Evolutionary conservation across 2,113 vertebrate species (phyloP).

Genomic region (Acrocephalus arundinaceus): DNA sequence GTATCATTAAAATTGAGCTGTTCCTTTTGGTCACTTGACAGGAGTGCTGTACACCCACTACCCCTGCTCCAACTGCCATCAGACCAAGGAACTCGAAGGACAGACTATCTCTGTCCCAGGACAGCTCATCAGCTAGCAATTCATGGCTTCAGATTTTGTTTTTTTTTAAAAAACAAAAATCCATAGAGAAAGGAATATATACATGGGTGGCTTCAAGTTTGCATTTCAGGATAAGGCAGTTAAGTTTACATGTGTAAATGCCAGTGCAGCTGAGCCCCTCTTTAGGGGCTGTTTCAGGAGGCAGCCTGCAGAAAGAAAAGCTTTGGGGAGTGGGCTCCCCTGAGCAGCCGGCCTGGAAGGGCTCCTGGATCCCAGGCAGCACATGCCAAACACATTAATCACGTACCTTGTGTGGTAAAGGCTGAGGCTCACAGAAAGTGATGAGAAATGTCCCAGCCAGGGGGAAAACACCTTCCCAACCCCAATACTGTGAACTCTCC

Average conservation of each 20-base stretch:
- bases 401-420: not conserved
- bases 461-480: not conserved
- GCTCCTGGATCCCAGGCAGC: not conserved
- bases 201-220: slow-evolving; percentile 47
- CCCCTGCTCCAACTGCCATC: not conserved
- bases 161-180: not conserved
- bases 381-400: not conserved
- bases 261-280: not conserved
- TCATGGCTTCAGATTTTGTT: not conserved
- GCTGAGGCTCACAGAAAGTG: not conserved
- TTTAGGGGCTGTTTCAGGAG: not conserved
- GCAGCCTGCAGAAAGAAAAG: not conserved
- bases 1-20: not conserved
- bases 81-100: not conserved
- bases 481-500: not conserved
- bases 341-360: not conserved
- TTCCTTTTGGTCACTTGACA: not conserved
- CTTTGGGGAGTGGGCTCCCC: not conserved
- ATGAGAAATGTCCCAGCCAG: not conserved
- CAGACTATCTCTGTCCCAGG: not conserved
- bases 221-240: slow-evolving; percentile 36
- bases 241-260: not conserved
- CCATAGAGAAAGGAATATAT: not conserved
- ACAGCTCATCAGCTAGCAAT: not conserved
- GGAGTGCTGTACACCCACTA: not conserved